Conservation (phyloP, 2,113 vertebrate species). For the Peromyscus leucopus region DNA sequence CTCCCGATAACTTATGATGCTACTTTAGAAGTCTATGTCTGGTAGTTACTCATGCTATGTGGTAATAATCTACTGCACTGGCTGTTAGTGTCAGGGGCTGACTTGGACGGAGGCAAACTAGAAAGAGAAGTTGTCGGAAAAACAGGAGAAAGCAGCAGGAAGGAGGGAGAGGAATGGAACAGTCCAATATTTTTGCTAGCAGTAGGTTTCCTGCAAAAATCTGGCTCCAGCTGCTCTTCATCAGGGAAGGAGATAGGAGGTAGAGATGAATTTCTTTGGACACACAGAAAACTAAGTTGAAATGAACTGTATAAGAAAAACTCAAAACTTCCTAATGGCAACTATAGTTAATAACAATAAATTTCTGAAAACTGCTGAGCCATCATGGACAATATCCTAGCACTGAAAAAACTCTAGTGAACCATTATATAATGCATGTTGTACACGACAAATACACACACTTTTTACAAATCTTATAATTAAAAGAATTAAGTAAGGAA, state of each 20-base stretch:
- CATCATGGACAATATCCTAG: background rate
- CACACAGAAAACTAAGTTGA: background rate
- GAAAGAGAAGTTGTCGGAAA: background rate
- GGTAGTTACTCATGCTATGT: background rate
- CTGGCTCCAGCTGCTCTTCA: background rate
- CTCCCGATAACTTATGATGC: background rate
- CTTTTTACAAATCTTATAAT: background rate
- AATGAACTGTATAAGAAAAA: background rate
- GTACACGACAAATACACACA: background rate
- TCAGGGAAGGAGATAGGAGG: background rate
- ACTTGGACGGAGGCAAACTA: background rate
- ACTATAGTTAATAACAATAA: background rate
- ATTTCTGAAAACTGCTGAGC: background rate
- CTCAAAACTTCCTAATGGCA: background rate
- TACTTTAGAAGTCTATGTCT: background rate
- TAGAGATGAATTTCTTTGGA: background rate
- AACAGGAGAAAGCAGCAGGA: conserved; percentile 35
- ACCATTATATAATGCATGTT: background rate
- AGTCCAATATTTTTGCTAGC: background rate
- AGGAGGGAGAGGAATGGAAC: background rate
- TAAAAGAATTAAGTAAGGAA: background rate
- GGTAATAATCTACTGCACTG: background rate
- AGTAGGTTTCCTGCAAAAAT: too few relatives aligned
- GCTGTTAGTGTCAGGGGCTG: conserved; percentile 21
- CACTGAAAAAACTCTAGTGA: background rate